Evolutionary conservation across 1,140 invertebrate species (phyloP).

Genomic region (Eurosta solidaginis): DNA sequence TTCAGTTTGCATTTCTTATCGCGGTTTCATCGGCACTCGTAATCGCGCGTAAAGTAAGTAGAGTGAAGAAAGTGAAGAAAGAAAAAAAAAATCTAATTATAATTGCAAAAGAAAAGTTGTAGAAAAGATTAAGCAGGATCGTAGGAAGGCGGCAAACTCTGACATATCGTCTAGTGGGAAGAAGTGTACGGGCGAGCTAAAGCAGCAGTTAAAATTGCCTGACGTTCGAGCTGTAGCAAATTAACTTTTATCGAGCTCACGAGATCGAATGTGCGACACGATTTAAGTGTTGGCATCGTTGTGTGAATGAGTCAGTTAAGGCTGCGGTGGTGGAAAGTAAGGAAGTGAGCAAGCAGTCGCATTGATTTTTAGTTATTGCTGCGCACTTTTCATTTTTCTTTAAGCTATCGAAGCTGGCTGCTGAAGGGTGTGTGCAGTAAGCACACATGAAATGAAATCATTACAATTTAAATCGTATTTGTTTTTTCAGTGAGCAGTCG

Average conservation of each 20-base stretch:
- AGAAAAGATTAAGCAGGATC: constrained; percentile 8
- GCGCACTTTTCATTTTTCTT: background rate
- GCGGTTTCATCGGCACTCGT: background rate
- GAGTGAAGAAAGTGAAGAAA: background rate
- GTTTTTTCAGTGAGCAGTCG: background rate
- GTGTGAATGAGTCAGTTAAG: background rate
- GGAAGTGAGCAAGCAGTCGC: background rate
- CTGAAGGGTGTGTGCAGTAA: background rate
- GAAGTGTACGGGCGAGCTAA: background rate
- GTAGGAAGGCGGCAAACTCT: background rate
- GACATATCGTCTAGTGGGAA: background rate
- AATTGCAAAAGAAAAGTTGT: background rate
- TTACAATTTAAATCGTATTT: constrained; percentile 18
- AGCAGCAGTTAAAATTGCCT: constrained; percentile 12
- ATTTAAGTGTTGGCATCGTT: background rate
- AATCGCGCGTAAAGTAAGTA: too few species aligned
- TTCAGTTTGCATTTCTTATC: constrained; percentile 9
- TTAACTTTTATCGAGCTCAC: constrained; percentile 16
- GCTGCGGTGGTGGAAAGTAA: background rate
- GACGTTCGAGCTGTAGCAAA: background rate
- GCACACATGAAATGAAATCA: constrained; percentile 27
- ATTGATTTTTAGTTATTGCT: constrained; percentile 17
- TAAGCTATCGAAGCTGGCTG: background rate
- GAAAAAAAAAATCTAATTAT: background rate
- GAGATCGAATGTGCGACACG: background rate